A percentile compares a stretch with the other conserved stretches of the same genome.
Evolutionary conservation across 2,888 invertebrate genomes (phyloP).

Genomic region (Ypsolopha scabrella): DNA sequence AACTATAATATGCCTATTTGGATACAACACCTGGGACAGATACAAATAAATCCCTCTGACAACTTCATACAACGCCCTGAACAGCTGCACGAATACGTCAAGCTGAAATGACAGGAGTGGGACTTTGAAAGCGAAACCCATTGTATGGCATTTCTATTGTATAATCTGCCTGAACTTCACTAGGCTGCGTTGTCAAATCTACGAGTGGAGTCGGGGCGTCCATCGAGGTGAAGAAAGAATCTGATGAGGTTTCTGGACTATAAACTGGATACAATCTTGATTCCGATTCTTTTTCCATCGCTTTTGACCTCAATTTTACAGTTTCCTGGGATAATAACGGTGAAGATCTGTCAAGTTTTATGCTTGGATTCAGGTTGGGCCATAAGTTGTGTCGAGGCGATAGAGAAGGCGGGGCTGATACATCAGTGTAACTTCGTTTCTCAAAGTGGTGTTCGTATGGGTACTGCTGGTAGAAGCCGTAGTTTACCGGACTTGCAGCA

Average conservation of each 20-base stretch:
- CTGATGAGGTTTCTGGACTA: slow-evolving; percentile 18
- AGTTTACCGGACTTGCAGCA: slow-evolving; percentile 79
- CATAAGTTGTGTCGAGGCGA: slow-evolving; percentile 21
- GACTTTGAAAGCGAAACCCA: slow-evolving; percentile 62
- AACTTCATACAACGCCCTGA: slow-evolving; percentile 35
- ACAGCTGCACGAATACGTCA: slow-evolving; percentile 43
- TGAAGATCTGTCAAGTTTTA: slow-evolving; percentile 33
- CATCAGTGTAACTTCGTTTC: slow-evolving; percentile 44
- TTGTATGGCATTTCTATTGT: slow-evolving; percentile 59
- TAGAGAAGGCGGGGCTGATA: slow-evolving; percentile 35
- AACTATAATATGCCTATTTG: slow-evolving; percentile 21
- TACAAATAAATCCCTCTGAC: slow-evolving; percentile 39
- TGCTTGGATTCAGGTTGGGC: slow-evolving; percentile 9
- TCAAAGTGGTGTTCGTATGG: slow-evolving; percentile 59
- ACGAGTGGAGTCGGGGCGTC: slow-evolving; percentile 35
- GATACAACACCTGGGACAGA: slow-evolving; percentile 44
- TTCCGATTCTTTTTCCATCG: slow-evolving; percentile 25
- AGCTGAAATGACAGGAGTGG: slow-evolving; percentile 63
- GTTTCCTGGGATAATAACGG: slow-evolving; percentile 6
- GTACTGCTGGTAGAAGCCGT: slow-evolving; percentile 78
- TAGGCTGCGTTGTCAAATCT: slow-evolving; percentile 50
- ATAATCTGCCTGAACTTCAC: slow-evolving; percentile 61
- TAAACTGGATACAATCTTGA: slow-evolving; percentile 38
- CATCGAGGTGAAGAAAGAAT: slow-evolving; percentile 29
- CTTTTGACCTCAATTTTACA: slow-evolving; percentile 32